A percentile compares a stretch with the other conserved stretches of the same genome.
phyloP scores from a whole-genome alignment of 2,797 vertebrate genomes.

The Oreortyx pictus region DNA sequence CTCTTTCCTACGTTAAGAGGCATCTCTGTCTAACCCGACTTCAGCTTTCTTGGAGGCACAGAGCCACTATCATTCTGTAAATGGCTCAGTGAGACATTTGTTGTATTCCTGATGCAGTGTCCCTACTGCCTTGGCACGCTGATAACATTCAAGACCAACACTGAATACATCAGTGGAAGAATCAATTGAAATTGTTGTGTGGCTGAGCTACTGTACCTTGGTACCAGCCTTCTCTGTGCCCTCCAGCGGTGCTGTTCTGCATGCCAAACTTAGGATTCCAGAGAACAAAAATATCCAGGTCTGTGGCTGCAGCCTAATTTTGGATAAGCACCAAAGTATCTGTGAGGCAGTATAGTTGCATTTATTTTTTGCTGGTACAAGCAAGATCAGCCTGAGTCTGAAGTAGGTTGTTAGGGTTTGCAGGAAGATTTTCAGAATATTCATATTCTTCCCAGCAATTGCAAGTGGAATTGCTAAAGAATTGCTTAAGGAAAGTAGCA shows the following conservation, averaged over 20 bases:
- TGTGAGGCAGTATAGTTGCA: not conserved
- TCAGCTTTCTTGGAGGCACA: not conserved
- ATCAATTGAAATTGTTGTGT: not conserved
- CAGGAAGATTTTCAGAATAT: not conserved
- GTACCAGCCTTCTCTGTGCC: not conserved
- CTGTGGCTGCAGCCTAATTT: slow-evolving; percentile 11
- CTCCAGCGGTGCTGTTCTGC: not conserved
- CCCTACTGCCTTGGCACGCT: not conserved
- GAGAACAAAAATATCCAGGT: slow-evolving; percentile 7
- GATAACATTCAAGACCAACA: not conserved
- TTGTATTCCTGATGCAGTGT: not conserved
- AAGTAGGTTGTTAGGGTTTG: not conserved
- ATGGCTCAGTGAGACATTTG: not conserved
- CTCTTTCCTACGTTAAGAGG: not conserved
- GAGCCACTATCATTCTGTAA: not conserved
- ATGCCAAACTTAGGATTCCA: not conserved
- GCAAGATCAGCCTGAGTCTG: not conserved
- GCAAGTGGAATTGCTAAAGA: not conserved
- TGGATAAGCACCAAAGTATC: not conserved
- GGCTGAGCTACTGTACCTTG: not conserved
- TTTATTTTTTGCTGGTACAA: slow-evolving; percentile 8
- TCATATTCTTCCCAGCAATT: not conserved
- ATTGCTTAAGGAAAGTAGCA: slow-evolving; percentile 6
- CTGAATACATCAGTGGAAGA: not conserved
- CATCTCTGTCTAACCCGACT: not conserved